These are phyloP conservation scores for Mandrillus leucophaeus DNA, from an alignment of 2,113 vertebrate species.

Conservation along the genomic window DNA sequence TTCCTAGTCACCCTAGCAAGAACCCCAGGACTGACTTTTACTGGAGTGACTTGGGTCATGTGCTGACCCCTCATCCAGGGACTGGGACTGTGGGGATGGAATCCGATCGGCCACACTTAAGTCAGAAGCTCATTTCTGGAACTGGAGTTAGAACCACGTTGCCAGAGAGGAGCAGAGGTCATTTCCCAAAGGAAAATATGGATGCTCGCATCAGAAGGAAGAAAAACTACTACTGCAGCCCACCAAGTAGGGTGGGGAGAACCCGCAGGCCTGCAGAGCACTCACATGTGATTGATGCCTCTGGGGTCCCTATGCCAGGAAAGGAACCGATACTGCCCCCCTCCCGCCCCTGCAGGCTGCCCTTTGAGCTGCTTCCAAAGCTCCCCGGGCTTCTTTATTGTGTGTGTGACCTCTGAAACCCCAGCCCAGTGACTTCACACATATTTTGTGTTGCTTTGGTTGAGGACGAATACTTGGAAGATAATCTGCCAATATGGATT, in stretches of 20 bases:
- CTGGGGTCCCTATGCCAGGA: not conserved
- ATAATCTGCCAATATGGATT: not conserved
- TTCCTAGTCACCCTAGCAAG: not conserved
- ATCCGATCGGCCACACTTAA: no score
- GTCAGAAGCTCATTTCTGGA: not conserved
- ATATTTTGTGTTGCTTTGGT: not conserved
- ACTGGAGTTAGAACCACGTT: not conserved
- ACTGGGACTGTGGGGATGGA: not conserved
- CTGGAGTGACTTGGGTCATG: not conserved
- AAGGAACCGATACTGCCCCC: not conserved
- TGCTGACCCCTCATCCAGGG: not conserved
- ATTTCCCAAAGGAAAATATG: not conserved
- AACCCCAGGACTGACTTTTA: not conserved
- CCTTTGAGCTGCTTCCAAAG: no score
- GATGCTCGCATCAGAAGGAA: not conserved
- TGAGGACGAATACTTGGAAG: not conserved
- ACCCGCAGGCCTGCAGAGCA: accelerated
- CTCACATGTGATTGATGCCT: accelerated
- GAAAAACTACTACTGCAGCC: no score
- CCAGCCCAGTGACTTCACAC: not conserved
- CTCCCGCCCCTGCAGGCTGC: accelerated
- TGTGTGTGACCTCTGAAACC: accelerated
- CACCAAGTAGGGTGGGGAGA: not conserved
- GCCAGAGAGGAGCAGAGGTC: not conserved
- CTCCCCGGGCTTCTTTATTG: accelerated